phyloP scores from a whole-genome alignment of 1,140 invertebrate genomes.

The Anastrepha ludens region DNA sequence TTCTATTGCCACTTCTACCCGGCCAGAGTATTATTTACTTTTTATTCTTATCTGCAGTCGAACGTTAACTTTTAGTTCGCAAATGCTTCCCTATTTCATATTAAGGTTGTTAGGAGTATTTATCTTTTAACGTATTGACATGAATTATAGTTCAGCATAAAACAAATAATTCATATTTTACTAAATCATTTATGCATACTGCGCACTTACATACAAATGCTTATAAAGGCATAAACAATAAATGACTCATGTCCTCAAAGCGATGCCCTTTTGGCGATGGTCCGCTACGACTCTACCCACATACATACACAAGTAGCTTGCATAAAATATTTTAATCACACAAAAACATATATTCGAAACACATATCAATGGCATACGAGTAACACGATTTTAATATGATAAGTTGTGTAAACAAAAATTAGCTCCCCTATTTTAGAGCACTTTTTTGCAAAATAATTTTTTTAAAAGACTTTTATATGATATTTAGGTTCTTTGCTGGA shows the following conservation, averaged over 20 bases:
- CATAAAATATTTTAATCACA: neutral
- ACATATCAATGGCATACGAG: neutral
- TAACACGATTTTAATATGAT: conserved; percentile 2
- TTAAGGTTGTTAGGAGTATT: no score
- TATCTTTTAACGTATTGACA: neutral
- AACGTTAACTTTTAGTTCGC: neutral
- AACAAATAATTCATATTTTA: no score
- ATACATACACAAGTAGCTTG: neutral
- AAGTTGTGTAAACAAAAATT: conserved; percentile 7
- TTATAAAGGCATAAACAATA: conserved; percentile 1
- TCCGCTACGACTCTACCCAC: neutral
- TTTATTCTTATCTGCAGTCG: neutral
- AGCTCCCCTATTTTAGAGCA: no score
- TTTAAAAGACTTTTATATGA: neutral
- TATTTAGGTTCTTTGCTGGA: neutral
- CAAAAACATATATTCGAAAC: neutral
- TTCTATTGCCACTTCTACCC: no score
- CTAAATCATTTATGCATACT: no score
- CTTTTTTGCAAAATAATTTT: neutral
- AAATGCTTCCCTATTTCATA: neutral
- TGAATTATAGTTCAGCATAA: neutral
- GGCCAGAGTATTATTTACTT: neutral
- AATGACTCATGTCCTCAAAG: neutral
- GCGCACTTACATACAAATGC: neutral
- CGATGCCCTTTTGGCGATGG: neutral